Base-by-base conservation (phyloP, 2,888 invertebrate genomes). In the Lasioglossum lativentre region DNA sequence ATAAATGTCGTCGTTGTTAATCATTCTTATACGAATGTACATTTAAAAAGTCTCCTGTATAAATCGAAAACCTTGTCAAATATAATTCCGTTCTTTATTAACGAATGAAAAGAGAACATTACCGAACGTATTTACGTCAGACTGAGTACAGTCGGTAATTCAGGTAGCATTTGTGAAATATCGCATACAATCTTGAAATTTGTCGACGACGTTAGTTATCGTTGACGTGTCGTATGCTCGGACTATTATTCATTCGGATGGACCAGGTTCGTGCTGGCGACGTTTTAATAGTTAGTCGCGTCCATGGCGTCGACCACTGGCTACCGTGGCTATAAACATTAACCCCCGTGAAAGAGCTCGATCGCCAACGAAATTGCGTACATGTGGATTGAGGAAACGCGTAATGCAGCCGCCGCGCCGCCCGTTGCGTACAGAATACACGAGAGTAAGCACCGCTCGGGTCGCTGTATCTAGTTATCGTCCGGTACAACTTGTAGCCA, bases 141-240 rank as follows among this genome's bases (percentile, higher is more conserved):
- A 23, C 23, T 23, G 52, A 27, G 59, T 14, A 59, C 27, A 27
- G 34, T 42, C 14, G 27, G 56, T 63, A 52, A 74, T 71, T 59
- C 74, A 47, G 30, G 63, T 19, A 45, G 16, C 59, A 59, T 72
- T 81, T 68, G 79, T 72, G 84, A 84, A 79, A 81, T 78, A 79
- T 87, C 83, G 77, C 78, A 86, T 90, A 91, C 92, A 91, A 92
- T 91, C 89, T 88, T 88, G 80, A 88, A 89, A 92, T 92, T 92
- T 92, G 90, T 90, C 91, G 88, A 86, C 75, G 81, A 78, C 71
- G 80, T 88, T 91, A 91, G 86, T 88, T 89, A 92, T 90, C 82
- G 89, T 86, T 71, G 75, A 83, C 66, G 84, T 80, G 80, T 78
- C 83, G 88, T 88, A 85, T 88, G 87, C 87, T 72, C 78, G 85